Evolutionary conservation across 2,113 vertebrate species (phyloP).

Genomic region (Microcebus jonahi): DNA sequence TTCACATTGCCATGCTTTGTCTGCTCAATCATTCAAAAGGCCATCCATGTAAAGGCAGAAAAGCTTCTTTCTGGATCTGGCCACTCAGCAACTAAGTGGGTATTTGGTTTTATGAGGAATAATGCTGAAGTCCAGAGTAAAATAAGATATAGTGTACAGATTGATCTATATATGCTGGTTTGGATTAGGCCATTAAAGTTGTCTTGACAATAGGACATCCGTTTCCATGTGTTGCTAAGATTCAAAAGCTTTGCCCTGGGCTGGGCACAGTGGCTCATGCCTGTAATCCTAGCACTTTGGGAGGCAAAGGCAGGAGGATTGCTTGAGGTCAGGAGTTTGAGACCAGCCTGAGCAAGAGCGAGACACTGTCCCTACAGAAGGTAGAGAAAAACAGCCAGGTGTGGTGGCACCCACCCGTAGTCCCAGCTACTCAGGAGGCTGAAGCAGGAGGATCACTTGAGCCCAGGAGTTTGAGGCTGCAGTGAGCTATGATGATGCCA

Average conservation of each 20-base stretch:
- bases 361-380: too few species aligned
- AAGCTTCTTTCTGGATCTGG: background rate
- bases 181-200: background rate
- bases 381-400: too few species aligned
- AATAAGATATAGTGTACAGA: background rate
- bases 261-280: too few species aligned
- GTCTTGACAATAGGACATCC: background rate
- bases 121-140: background rate
- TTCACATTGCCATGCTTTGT: constrained; percentile 32
- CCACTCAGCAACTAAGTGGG: background rate
- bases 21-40: constrained; percentile 56
- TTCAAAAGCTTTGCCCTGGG: background rate
- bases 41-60: constrained; percentile 20
- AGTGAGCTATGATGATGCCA: too few species aligned
- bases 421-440: too few species aligned
- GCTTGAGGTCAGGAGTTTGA: too few species aligned
- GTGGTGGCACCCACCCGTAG: too few species aligned
- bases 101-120: constrained; percentile 36
- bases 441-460: too few species aligned
- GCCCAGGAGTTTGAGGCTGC: too few species aligned
- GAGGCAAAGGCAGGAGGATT: too few species aligned
- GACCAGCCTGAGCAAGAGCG: too few species aligned
- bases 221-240: background rate
- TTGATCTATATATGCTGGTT: background rate
- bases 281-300: too few species aligned